Percentiles rank a stretch among this genome's conserved stretches.
These are phyloP conservation scores for Eristalis intricaria DNA, from an alignment of 2,888 invertebrate species.

Conservation along the genomic window DNA sequence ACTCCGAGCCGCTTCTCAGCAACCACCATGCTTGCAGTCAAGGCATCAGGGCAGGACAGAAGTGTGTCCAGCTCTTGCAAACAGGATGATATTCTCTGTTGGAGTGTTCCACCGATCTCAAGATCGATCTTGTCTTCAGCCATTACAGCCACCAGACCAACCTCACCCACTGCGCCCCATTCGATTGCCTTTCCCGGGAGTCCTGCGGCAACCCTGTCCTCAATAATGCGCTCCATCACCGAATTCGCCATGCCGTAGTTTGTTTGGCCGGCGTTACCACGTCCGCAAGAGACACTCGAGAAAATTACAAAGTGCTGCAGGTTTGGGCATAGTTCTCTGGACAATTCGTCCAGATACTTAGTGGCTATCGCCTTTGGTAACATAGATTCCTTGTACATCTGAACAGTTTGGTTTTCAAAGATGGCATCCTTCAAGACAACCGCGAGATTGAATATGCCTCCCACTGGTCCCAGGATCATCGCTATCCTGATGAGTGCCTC, in stretches of 20 bases:
- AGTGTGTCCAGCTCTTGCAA: slow-evolving; percentile 88
- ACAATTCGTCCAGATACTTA: slow-evolving; percentile 87
- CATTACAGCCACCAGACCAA: slow-evolving; percentile 90
- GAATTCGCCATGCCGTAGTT: slow-evolving; percentile 94
- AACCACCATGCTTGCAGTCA: slow-evolving; percentile 93
- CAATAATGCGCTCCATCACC: slow-evolving; percentile 93
- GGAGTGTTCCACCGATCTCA: slow-evolving; percentile 91
- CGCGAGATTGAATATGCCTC: slow-evolving; percentile 94
- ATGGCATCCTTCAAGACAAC: slow-evolving; percentile 89
- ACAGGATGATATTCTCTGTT: slow-evolving; percentile 92
- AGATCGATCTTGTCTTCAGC: slow-evolving; percentile 86
- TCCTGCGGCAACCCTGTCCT: slow-evolving; percentile 86
- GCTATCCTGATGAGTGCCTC: slow-evolving; percentile 86
- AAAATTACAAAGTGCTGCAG: slow-evolving; percentile 92
- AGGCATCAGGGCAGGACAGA: slow-evolving; percentile 86
- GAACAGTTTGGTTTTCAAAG: slow-evolving; percentile 88
- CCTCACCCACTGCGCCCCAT: slow-evolving; percentile 96
- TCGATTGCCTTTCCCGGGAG: slow-evolving; percentile 92
- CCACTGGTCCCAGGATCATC: slow-evolving; percentile 86
- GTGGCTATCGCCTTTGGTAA: slow-evolving; percentile 92
- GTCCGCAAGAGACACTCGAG: slow-evolving; percentile 94
- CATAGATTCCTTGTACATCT: slow-evolving; percentile 86
- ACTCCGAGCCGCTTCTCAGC: slow-evolving; percentile 89
- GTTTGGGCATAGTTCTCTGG: slow-evolving; percentile 83
- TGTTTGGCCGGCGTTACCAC: slow-evolving; percentile 96